Base-by-base conservation (phyloP, 2,888 invertebrate genomes). In the Tetanocera ferruginea region DNA sequence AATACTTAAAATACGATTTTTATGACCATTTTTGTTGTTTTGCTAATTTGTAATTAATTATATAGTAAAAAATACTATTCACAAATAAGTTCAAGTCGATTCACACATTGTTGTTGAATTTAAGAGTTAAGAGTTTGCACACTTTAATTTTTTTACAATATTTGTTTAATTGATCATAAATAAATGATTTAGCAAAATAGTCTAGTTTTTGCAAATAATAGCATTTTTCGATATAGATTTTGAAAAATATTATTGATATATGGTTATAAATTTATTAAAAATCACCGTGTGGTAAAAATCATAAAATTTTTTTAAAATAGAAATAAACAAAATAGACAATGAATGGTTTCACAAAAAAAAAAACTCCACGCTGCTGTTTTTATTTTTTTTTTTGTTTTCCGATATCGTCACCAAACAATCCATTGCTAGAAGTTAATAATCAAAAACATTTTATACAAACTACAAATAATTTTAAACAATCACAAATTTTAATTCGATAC, bases 1-100 rank as follows among this genome's bases (percentile, higher is more conserved):
- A 71, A 74, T 75, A 67, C 75, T 75, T 75, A 75, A 55, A 75
- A 60, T 64, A 64, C 64, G 34, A 75, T 37, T 75, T 75, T 75
- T 55, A 66, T 75, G 66, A 75, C 66, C 75, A 51, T 75, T 25
- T 23, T 73, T 34, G 51, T 64, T 52, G 64, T 64, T 75, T 60
- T 49, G 49, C 62, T 73, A 73, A 73, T 62, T 75, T 66, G n/a
- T 64, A 52, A 75, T 75, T 75, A 75, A 51, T 72, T 34, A 28
- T 69, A 69, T 49, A 51, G 74, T 75, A 49, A 75, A 49, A 75
- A 75, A 66, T 75, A 75, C 74, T 75, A 69, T 69, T 69, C 69
- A 64, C 64, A 75, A 72, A 72, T 60, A 72, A 69, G 4, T 69
- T 49, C 28, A 69, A 69, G 52, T 55, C 37, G 25, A 69, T 28